Base-by-base conservation (phyloP, 1,140 invertebrate species). In the Cotesia typhae region DNA sequence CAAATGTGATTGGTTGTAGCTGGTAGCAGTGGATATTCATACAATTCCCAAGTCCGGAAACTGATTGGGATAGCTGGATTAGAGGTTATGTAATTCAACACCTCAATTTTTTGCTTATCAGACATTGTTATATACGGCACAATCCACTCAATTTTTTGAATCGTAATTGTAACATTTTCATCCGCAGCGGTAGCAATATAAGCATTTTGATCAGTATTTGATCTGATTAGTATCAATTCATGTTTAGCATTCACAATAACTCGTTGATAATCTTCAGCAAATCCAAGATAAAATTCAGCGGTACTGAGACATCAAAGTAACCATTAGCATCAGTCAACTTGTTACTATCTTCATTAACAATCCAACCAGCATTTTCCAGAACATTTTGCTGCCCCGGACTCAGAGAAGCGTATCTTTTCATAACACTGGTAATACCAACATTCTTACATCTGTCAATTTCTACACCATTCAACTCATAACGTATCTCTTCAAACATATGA, bases 231-330 rank as follows among this genome's bases (percentile, higher is more conserved):
- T 77, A 88, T 80, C 14, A 88, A 69, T 77, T 88, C 84, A 77
- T 87, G 85, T 77, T 85, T 84, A 67, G 76, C 78, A 75, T 88
- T 87, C 5, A 85, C 60, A 28, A 88, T 74, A 55, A 88, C 82
- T 79, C 83, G 82, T 66, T 78, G 76, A 79, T 86, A 88, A 77
- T 88, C 86, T 78, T 88, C 84, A 64, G 83, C 82, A 78, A 88
- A 87, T 85, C 84, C 0, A 87, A 71, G 0, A 87, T 59, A 52
- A 82, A 72, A 59, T 74, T 81, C 14, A 88, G 63, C 4, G 86
- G 85, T 57, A 88, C 77, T 36, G 75, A 76, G 36, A 82, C 76
- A 68, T 83, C 78, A 69, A 87, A 87, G 61, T 82, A 74, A n/a
- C 76, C 75, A 7, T 20, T 64, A 41, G 64, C 65, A 71, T 76